phyloP scores from a whole-genome alignment of 2,113 vertebrate species.

The Gulo gulo region DNA sequence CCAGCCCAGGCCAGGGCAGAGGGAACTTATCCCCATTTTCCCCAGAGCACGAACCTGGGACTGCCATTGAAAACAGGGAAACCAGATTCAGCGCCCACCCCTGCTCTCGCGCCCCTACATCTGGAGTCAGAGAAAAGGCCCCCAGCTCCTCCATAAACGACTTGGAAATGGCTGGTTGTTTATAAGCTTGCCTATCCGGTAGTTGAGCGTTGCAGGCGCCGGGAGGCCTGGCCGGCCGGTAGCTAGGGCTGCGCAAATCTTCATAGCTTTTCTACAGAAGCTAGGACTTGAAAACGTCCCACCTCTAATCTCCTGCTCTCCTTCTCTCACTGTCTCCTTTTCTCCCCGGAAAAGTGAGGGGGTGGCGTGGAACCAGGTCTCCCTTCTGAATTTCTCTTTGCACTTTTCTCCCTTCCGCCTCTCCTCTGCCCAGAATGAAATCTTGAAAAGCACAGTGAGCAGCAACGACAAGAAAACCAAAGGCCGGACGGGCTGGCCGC shows the following conservation, averaged over 20 bases:
- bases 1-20: conserved; percentile 14
- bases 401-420: conserved; percentile 54
- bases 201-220: not conserved
- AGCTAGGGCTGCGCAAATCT: not conserved
- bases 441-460: conserved; percentile 93
- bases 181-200: conserved; percentile 17
- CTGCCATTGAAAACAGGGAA: conserved; percentile 34
- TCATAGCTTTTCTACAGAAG: not conserved
- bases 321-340: not conserved
- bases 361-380: not conserved
- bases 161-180: not conserved
- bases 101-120: not conserved
- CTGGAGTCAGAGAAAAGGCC: conserved; percentile 22
- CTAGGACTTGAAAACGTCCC: not conserved
- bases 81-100: not conserved
- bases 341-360: not conserved
- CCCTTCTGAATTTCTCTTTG: conserved; percentile 48
- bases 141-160: not conserved
- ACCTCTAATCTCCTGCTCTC: not conserved
- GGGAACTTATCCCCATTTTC: not conserved
- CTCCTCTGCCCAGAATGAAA: conserved; percentile 88
- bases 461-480: conserved; percentile 98
- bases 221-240: not conserved
- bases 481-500: conserved; percentile 98
- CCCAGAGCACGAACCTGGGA: not conserved